phyloP scores from a whole-genome alignment of 1,140 invertebrate species.

The Neodiprion fabricii region DNA sequence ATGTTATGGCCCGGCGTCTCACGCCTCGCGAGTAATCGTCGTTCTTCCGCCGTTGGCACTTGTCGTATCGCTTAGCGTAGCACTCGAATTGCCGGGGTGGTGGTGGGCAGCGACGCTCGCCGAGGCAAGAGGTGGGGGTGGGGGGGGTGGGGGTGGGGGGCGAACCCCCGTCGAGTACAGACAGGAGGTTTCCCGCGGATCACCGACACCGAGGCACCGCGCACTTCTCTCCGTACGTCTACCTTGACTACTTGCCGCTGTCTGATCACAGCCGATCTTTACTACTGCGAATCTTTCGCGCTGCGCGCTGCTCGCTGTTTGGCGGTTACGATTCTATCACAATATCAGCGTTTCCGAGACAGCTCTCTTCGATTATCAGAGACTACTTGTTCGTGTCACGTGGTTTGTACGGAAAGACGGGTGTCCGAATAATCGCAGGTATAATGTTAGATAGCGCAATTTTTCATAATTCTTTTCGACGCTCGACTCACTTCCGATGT shows the following conservation, averaged over 20 bases:
- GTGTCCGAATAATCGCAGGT: too few relatives aligned
- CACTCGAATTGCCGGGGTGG: background rate
- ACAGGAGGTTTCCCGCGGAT: too few relatives aligned
- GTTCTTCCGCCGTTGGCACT: constrained; percentile 1
- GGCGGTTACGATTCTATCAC: background rate
- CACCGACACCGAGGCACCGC: background rate
- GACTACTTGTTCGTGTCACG: too few relatives aligned
- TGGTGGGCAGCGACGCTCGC: background rate
- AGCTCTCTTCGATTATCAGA: too few relatives aligned
- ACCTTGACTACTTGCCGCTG: background rate
- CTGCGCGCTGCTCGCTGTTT: background rate
- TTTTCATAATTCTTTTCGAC: too few relatives aligned
- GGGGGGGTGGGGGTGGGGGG: too few relatives aligned
- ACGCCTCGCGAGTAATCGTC: background rate
- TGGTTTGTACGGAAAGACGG: too few relatives aligned
- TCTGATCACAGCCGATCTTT: background rate
- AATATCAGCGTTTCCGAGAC: too few relatives aligned
- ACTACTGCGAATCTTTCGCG: background rate
- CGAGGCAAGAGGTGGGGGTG: background rate
- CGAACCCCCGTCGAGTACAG: too few relatives aligned
- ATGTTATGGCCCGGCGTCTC: background rate
- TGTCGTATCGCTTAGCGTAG: background rate
- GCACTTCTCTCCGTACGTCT: background rate
- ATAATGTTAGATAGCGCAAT: too few relatives aligned
- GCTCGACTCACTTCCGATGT: too few relatives aligned